Conservation (phyloP, 1,140 invertebrate species). For the Drosophila pruinosa region DNA sequence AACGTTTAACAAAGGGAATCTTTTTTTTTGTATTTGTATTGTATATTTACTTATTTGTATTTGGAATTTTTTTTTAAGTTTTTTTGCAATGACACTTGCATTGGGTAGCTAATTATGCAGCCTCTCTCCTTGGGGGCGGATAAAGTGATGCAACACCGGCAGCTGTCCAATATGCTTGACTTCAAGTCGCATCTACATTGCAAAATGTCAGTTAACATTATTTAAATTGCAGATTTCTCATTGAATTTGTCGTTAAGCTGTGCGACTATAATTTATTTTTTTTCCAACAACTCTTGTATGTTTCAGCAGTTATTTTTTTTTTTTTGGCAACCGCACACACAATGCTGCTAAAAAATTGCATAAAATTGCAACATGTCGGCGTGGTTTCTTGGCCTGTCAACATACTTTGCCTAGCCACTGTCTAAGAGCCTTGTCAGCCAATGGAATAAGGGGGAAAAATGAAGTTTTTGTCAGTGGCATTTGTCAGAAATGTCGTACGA, state of each 20-base stretch:
- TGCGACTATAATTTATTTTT: constrained; percentile 68
- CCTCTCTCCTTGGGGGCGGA: not conserved
- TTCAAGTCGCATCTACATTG: constrained; percentile 49
- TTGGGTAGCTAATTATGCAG: constrained; percentile 21
- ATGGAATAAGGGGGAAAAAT: constrained; percentile 9
- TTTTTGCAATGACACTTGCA: no score
- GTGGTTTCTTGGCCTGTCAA: constrained; percentile 56
- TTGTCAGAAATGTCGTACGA: constrained; percentile 77
- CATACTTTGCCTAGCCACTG: constrained; percentile 62
- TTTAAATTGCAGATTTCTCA: constrained; percentile 77
- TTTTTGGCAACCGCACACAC: constrained; percentile 29
- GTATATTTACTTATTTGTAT: not conserved
- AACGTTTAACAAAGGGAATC: not conserved
- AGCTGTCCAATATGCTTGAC: constrained; percentile 58
- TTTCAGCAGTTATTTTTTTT: constrained; percentile 29
- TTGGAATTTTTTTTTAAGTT: no score
- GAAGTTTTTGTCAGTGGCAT: constrained; percentile 69
- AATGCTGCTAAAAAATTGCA: constrained; percentile 61
- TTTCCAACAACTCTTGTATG: not conserved
- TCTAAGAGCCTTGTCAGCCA: constrained; percentile 50
- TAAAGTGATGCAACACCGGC: constrained; percentile 56
- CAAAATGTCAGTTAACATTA: constrained; percentile 73
- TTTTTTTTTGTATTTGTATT: not conserved
- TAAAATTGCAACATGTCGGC: constrained; percentile 62
- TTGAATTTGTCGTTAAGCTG: constrained; percentile 74